These are phyloP conservation scores for Poecilus cupreus DNA, from an alignment of 2,888 invertebrate species.

Conservation along the genomic window DNA sequence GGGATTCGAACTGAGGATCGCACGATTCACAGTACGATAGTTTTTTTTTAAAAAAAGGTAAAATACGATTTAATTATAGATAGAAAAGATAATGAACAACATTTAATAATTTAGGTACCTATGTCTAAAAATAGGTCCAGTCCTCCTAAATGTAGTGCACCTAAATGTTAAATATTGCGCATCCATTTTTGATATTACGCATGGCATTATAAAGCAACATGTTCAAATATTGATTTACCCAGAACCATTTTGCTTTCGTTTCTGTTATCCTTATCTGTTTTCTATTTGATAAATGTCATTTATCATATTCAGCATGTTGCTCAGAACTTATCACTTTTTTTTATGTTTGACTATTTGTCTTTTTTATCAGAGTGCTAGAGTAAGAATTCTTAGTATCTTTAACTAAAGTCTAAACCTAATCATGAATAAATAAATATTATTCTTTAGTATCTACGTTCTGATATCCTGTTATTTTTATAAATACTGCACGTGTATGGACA, in stretches of 20 bases:
- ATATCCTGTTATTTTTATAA: neutral
- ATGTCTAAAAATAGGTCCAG: too few species aligned
- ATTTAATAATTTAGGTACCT: too few species aligned
- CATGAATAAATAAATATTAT: too few species aligned
- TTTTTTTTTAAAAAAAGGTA: too few species aligned
- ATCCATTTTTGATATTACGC: conserved; percentile 36
- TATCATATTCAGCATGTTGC: neutral
- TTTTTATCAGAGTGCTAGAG: neutral
- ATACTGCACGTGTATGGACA: neutral
- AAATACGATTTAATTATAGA: too few species aligned
- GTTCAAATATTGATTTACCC: conserved; percentile 23
- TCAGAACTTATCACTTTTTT: neutral
- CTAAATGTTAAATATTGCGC: neutral
- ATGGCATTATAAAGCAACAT: neutral
- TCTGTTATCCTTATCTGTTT: conserved; percentile 14
- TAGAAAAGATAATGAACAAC: too few species aligned
- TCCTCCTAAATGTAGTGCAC: too few species aligned
- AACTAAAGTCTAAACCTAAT: too few species aligned
- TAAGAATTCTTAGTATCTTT: too few species aligned
- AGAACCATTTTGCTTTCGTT: conserved; percentile 10
- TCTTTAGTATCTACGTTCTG: neutral
- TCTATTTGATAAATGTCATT: conserved; percentile 10
- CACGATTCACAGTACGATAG: too few species aligned
- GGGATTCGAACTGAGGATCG: too few species aligned
- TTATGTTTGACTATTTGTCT: neutral